Conservation (phyloP, 2,888 invertebrate species). For the Corbicula japonica region DNA sequence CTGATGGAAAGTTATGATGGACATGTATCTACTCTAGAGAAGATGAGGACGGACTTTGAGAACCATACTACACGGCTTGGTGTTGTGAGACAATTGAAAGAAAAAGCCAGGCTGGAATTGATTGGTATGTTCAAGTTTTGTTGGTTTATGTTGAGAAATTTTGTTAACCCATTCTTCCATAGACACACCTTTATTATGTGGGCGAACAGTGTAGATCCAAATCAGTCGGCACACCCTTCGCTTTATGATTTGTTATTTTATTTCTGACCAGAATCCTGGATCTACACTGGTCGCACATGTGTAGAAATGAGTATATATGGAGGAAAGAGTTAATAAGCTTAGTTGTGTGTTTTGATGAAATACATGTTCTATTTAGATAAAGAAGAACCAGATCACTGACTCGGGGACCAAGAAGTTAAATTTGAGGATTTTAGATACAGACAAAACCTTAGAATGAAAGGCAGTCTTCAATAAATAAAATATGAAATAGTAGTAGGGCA, state of each 20-base stretch:
- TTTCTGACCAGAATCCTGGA: not conserved
- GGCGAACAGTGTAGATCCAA: not conserved
- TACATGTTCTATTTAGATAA: too few relatives aligned
- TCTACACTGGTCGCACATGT: too few relatives aligned
- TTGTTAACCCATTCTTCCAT: not conserved
- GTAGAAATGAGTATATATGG: too few relatives aligned
- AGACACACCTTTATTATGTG: not conserved
- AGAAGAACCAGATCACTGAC: too few relatives aligned
- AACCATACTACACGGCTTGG: conserved; percentile 89
- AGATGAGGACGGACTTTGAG: conserved; percentile 86
- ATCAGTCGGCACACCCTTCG: not conserved
- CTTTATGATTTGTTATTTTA: not conserved
- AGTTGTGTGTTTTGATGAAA: too few relatives aligned
- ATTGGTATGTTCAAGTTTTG: conserved; percentile 68
- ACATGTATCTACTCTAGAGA: conserved; percentile 88
- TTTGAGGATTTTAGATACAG: too few relatives aligned
- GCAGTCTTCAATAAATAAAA: too few relatives aligned
- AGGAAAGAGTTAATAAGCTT: too few relatives aligned
- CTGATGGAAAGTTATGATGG: conserved; percentile 87
- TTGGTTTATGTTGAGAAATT: not conserved
- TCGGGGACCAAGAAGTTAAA: too few relatives aligned
- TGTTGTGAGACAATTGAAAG: conserved; percentile 86
- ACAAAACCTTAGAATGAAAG: too few relatives aligned
- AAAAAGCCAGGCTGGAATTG: conserved; percentile 74
- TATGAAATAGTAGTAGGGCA: too few relatives aligned